These are phyloP conservation scores for Bos javanicus DNA, from an alignment of 2,113 vertebrate genomes.

Conservation along the genomic window DNA sequence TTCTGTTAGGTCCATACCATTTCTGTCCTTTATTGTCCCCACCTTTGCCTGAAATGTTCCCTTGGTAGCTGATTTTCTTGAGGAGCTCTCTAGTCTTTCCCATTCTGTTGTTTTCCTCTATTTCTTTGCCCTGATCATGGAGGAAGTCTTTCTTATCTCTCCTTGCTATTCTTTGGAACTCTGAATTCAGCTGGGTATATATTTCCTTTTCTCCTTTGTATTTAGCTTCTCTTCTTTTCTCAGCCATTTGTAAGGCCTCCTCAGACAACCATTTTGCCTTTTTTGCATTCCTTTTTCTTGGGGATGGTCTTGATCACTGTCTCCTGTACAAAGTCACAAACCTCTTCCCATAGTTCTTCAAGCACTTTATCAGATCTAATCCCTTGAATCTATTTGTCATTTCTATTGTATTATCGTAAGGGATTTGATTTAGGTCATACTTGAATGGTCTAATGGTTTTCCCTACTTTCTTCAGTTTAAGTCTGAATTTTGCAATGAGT, in stretches of 20 bases:
- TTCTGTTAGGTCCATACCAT: not conserved
- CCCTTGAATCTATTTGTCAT: not conserved
- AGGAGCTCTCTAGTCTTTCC: not conserved
- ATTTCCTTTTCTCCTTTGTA: not conserved
- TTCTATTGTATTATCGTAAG: accelerated
- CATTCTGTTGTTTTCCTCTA: not conserved
- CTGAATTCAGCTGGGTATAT: not conserved
- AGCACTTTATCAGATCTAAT: not conserved
- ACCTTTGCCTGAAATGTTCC: not conserved
- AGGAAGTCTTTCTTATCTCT: not conserved
- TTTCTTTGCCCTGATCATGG: not conserved
- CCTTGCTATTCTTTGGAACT: not conserved
- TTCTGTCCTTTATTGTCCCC: not conserved
- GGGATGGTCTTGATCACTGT: not conserved
- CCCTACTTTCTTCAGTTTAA: not conserved
- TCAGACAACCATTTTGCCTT: not conserved
- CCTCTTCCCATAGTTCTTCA: not conserved
- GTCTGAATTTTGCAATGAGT: not conserved
- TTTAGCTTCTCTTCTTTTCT: not conserved
- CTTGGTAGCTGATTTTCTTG: not conserved
- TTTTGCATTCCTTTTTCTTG: not conserved
- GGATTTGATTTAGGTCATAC: not conserved
- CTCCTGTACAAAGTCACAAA: not conserved
- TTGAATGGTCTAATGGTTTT: not conserved
- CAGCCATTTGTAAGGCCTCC: not conserved